Percentiles rank a stretch among this genome's conserved stretches.
Conservation (phyloP, 2,113 vertebrate genomes). For the Nymphicus hollandicus region DNA sequence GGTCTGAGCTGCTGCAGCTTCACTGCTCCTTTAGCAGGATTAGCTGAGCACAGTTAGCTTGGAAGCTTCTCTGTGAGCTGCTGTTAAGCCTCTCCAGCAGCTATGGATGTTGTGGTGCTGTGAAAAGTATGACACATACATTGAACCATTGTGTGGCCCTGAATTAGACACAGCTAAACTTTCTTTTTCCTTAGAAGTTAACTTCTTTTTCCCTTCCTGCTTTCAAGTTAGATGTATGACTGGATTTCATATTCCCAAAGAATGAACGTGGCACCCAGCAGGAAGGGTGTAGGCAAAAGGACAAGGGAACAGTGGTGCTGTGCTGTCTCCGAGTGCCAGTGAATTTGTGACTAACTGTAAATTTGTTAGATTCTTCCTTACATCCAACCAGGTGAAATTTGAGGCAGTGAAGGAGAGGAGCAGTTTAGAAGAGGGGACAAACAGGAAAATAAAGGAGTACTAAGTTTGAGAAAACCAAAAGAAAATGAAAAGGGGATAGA, state of each 20-base stretch:
- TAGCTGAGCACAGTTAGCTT: conserved; percentile 22
- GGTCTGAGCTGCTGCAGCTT: conserved; percentile 35
- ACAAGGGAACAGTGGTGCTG: not conserved
- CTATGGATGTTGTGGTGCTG: conserved; percentile 12
- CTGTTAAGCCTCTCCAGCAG: conserved; percentile 35
- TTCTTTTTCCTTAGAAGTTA: conserved; percentile 14
- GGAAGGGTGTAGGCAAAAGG: conserved; percentile 19
- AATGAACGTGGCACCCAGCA: not conserved
- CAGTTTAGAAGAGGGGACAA: not conserved
- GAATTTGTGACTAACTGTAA: not conserved
- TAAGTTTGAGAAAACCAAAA: not conserved
- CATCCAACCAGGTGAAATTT: not conserved
- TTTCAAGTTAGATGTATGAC: not conserved
- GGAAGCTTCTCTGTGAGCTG: conserved; percentile 25
- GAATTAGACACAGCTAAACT: not conserved
- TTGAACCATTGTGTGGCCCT: not conserved
- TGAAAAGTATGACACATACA: not conserved
- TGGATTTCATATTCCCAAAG: conserved; percentile 3
- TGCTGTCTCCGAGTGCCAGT: not conserved
- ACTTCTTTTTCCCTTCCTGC: conserved; percentile 37
- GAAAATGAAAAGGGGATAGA: not conserved
- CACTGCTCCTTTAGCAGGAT: conserved; percentile 19
- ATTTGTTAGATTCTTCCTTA: not conserved
- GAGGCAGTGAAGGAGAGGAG: not conserved
- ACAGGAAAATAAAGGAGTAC: not conserved